These are phyloP conservation scores for Galerucella pusilla DNA, from an alignment of 2,888 invertebrate species.

Conservation along the genomic window DNA sequence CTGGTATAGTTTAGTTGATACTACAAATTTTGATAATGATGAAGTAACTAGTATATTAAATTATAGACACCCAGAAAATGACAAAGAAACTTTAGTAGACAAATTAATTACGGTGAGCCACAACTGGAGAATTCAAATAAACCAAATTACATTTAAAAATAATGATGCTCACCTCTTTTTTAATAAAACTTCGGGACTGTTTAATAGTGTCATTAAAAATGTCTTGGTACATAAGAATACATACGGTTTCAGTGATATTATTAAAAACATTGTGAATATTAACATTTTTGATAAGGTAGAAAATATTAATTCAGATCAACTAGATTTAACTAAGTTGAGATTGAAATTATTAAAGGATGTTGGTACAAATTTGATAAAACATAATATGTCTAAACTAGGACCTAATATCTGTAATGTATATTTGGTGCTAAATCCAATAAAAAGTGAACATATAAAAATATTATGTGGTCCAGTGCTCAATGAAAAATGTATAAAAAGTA, in stretches of 20 bases:
- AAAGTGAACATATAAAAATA: constrained; percentile 60
- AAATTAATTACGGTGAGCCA: constrained; percentile 64
- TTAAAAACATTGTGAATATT: constrained; percentile 47
- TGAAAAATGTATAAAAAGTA: constrained; percentile 66
- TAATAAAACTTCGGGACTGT: constrained; percentile 60
- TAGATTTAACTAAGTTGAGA: constrained; percentile 61
- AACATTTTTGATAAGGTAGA: constrained; percentile 51
- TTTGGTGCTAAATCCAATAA: constrained; percentile 44
- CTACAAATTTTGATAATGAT: constrained; percentile 20
- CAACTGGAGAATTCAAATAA: constrained; percentile 67
- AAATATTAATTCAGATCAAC: constrained; percentile 53
- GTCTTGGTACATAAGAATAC: constrained; percentile 50
- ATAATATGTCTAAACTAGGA: constrained; percentile 52
- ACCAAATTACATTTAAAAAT: constrained; percentile 62
- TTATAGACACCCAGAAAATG: constrained; percentile 45
- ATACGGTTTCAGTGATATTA: constrained; percentile 56
- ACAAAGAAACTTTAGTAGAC: constrained; percentile 51
- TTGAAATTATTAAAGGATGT: constrained; percentile 61
- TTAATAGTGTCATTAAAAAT: constrained; percentile 55
- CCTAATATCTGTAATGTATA: constrained; percentile 50
- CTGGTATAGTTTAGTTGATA: constrained; percentile 68
- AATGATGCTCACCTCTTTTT: constrained; percentile 69
- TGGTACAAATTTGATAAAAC: constrained; percentile 60
- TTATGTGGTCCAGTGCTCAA: constrained; percentile 74
- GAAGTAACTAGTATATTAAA: constrained; percentile 49